phyloP scores from a whole-genome alignment of 2,113 vertebrate species.

The Callospermophilus lateralis region DNA sequence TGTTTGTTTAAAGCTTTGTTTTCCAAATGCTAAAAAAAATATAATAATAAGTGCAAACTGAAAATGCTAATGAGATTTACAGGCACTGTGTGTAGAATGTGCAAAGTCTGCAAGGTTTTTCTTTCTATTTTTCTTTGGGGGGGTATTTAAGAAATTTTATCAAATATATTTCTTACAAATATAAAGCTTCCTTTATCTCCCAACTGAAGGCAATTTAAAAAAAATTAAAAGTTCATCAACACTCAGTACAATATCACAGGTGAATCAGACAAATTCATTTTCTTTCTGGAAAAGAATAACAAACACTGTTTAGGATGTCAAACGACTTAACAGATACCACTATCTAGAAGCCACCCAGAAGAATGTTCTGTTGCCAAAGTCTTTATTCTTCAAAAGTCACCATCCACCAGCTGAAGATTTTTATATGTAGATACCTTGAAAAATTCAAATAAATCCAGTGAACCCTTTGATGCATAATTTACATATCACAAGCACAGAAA shows the following conservation, averaged over 20 bases:
- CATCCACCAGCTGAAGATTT: slow-evolving; percentile 74
- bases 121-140: neutral
- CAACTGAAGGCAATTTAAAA: slow-evolving; percentile 82
- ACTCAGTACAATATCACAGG: slow-evolving; percentile 75
- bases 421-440: slow-evolving; percentile 74
- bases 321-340: slow-evolving; percentile 71
- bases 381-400: slow-evolving; percentile 84
- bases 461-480: slow-evolving; percentile 17
- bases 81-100: slow-evolving; percentile 88
- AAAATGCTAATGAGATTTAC: slow-evolving; percentile 78
- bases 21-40: slow-evolving; percentile 63
- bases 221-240: slow-evolving; percentile 72
- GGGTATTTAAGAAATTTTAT: slow-evolving; percentile 76
- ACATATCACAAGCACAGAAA: neutral
- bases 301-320: slow-evolving; percentile 71
- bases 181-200: slow-evolving; percentile 86
- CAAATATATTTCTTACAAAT: slow-evolving; percentile 88
- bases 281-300: slow-evolving; percentile 76
- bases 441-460: slow-evolving; percentile 28
- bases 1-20: slow-evolving; percentile 50
- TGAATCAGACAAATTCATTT: slow-evolving; percentile 68
- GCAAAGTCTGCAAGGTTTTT: slow-evolving; percentile 86
- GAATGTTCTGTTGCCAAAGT: slow-evolving; percentile 71
- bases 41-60: slow-evolving; percentile 34
- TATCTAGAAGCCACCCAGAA: slow-evolving; percentile 81